phyloP scores from a whole-genome alignment of 1,140 invertebrate genomes.

The Drosophila nigrodunni region DNA sequence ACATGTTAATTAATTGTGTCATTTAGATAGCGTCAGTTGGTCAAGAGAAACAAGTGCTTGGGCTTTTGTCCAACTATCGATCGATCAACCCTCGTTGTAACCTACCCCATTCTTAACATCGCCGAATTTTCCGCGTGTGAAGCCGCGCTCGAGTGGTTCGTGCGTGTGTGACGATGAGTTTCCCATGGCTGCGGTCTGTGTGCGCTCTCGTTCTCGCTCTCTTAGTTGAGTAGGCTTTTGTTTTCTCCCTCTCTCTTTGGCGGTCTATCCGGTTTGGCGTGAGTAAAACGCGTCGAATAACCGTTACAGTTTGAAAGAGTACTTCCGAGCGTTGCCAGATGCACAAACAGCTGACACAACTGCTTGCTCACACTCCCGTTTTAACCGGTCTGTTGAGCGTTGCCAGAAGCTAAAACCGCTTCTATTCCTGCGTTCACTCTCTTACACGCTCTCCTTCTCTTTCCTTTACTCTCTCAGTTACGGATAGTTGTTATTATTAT shows the following conservation, averaged over 20 bases:
- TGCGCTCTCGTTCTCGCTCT: slow-evolving; percentile 2
- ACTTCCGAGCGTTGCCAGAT: slow-evolving; percentile 65
- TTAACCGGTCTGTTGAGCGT: slow-evolving; percentile 24
- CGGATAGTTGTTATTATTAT: slow-evolving; percentile 22
- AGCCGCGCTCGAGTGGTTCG: slow-evolving; percentile 84
- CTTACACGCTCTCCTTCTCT: not conserved
- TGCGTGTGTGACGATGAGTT: slow-evolving; percentile 85
- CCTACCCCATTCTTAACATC: slow-evolving; percentile 85
- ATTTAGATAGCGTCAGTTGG: not conserved
- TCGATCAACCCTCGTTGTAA: slow-evolving; percentile 41
- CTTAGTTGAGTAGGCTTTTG: not conserved
- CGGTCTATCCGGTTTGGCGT: slow-evolving; percentile 47
- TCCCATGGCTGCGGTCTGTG: slow-evolving; percentile 68
- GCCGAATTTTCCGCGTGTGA: slow-evolving; percentile 84
- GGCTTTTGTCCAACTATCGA: not conserved
- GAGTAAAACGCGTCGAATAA: slow-evolving; percentile 70
- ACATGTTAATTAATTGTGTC: not conserved
- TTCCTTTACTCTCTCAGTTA: not conserved
- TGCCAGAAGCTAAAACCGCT: slow-evolving; percentile 56
- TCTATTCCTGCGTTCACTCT: not conserved
- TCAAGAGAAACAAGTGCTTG: slow-evolving; percentile 72
- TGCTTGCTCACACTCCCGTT: slow-evolving; percentile 38
- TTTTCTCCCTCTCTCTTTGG: not conserved
- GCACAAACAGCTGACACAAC: slow-evolving; percentile 30
- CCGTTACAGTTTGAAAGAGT: slow-evolving; percentile 61